Evolutionary conservation across 2,797 vertebrate genomes (phyloP).

Genomic region (Myiothlypis chrysogaster): DNA sequence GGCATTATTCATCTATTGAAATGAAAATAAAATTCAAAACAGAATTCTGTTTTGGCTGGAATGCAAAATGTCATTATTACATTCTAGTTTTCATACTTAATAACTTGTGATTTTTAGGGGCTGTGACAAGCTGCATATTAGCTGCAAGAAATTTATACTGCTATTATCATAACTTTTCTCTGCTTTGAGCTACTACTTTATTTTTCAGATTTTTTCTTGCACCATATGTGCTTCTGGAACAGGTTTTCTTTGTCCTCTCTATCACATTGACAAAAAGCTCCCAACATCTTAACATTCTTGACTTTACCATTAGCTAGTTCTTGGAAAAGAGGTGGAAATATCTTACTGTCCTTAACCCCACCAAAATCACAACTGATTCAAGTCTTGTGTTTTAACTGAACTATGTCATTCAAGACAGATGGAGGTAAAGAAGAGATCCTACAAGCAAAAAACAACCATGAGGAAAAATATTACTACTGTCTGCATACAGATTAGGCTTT

Average conservation of each 20-base stretch:
- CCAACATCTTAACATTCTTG: background rate
- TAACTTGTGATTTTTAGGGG: slow-evolving; percentile 37
- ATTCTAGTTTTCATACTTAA: slow-evolving; percentile 9
- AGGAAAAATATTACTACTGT: background rate
- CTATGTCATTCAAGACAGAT: background rate
- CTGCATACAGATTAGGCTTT: background rate
- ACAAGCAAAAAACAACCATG: background rate
- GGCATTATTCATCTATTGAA: background rate
- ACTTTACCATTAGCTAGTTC: background rate
- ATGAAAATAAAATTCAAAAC: slow-evolving; percentile 31
- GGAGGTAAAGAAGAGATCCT: background rate
- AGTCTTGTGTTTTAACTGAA: background rate
- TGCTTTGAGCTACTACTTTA: background rate
- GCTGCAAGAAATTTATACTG: background rate
- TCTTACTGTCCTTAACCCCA: background rate
- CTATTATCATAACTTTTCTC: background rate
- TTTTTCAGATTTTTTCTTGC: background rate
- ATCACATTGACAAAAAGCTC: background rate
- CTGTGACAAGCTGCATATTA: slow-evolving; percentile 34
- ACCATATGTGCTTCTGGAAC: background rate
- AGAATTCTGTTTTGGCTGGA: background rate
- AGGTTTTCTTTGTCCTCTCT: background rate
- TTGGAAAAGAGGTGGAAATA: background rate
- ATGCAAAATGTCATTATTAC: background rate
- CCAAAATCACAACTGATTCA: background rate